phyloP scores from a whole-genome alignment of 2,797 vertebrate genomes.

The Danio choprae region DNA sequence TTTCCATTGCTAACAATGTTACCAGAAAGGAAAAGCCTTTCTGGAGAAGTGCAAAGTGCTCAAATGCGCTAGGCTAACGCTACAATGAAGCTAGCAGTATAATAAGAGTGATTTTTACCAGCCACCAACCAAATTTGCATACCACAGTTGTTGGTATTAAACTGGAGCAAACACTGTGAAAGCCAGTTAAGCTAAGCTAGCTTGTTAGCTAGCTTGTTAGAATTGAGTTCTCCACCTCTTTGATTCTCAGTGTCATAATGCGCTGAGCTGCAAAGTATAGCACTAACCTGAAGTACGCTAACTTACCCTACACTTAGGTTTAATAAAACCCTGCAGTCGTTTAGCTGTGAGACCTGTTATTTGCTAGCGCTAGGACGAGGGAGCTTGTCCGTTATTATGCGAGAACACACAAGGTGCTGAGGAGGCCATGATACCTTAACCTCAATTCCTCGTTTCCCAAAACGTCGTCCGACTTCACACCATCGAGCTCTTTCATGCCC shows the following conservation, averaged over 20 bases:
- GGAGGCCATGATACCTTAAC: constrained; percentile 48
- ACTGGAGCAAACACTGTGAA: constrained; percentile 58
- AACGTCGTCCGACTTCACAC: constrained; percentile 26
- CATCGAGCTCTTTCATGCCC: constrained; percentile 30
- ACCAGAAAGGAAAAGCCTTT: neutral
- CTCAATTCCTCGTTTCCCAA: constrained; percentile 31
- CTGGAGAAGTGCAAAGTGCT: neutral
- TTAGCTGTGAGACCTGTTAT: neutral
- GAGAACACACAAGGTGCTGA: constrained; percentile 51
- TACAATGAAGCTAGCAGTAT: constrained; percentile 16
- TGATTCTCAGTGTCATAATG: constrained; percentile 22
- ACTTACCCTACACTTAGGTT: neutral
- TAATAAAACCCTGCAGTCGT: neutral
- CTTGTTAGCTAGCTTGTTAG: neutral
- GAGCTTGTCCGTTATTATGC: neutral
- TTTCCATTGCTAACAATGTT: neutral
- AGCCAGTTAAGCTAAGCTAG: constrained; percentile 30
- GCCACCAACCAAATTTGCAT: constrained; percentile 5
- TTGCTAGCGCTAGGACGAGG: neutral
- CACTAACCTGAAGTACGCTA: neutral
- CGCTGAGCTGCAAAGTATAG: constrained; percentile 19
- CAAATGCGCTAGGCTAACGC: neutral
- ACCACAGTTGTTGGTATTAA: constrained; percentile 32
- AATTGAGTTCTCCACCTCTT: constrained; percentile 28
- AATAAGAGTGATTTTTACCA: neutral